These are phyloP conservation scores for Spodoptera picta DNA, from an alignment of 2,888 invertebrate species.

Conservation along the genomic window DNA sequence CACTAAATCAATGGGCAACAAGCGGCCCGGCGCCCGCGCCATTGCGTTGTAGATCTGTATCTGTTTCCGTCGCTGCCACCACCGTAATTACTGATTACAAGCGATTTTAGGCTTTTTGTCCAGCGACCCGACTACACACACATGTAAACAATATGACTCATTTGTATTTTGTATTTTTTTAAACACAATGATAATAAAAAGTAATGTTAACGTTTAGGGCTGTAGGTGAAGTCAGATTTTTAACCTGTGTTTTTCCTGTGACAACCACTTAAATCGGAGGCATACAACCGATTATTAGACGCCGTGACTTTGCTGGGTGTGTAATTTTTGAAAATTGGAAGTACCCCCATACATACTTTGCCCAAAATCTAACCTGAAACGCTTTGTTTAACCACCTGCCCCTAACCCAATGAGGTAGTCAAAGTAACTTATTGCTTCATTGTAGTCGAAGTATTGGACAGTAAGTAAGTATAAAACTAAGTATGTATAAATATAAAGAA, in stretches of 20 bases:
- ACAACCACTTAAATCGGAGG: slow-evolving; percentile 7
- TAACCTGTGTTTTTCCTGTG: slow-evolving; percentile 5
- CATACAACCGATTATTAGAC: not conserved
- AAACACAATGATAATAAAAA: not conserved
- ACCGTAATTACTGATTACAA: slow-evolving; percentile 82
- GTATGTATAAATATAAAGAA: no score
- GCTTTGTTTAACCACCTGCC: no score
- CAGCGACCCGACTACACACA: slow-evolving; percentile 47
- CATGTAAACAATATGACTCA: slow-evolving; percentile 46
- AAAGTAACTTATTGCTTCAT: no score
- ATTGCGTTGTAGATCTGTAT: slow-evolving; percentile 75
- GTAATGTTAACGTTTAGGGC: slow-evolving; percentile 17
- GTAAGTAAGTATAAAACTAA: no score
- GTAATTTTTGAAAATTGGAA: no score
- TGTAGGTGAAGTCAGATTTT: slow-evolving; percentile 23
- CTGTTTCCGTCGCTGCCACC: slow-evolving; percentile 77
- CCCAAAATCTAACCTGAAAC: no score
- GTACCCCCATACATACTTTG: no score
- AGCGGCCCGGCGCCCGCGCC: slow-evolving; percentile 56
- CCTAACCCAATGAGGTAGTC: no score
- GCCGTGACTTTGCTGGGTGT: no score
- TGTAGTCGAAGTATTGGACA: no score
- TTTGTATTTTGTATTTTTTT: slow-evolving; percentile 11
- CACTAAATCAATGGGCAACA: slow-evolving; percentile 79
- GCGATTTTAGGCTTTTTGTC: slow-evolving; percentile 76